Evolutionary conservation across 2,113 vertebrate species (phyloP).

Genomic region (Psephotus haematonotus): DNA sequence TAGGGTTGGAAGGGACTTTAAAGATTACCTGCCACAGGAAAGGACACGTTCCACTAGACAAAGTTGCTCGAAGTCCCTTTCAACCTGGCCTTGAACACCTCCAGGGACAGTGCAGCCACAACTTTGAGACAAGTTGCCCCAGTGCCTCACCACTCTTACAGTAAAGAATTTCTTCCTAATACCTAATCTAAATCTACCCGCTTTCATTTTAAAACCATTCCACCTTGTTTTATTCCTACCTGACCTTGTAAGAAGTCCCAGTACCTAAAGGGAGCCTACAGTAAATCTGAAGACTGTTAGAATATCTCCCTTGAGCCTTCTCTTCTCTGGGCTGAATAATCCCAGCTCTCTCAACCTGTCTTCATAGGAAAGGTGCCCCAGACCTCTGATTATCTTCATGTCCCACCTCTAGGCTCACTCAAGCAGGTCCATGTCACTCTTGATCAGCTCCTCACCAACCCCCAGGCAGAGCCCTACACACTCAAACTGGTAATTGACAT

Average conservation of each 20-base stretch:
- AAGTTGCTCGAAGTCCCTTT: neutral
- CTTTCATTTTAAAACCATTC: neutral
- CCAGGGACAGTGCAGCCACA: neutral
- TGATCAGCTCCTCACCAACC: too few species aligned
- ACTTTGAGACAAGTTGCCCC: neutral
- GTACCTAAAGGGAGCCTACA: neutral
- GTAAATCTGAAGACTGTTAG: neutral
- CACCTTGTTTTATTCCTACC: neutral
- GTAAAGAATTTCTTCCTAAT: neutral
- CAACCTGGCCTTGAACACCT: neutral
- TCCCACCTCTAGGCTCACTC: too few species aligned
- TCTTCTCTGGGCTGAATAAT: neutral
- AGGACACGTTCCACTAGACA: neutral
- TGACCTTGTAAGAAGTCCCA: neutral
- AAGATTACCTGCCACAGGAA: neutral
- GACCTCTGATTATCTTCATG: too few species aligned
- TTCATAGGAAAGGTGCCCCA: too few species aligned
- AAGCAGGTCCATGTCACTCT: too few species aligned
- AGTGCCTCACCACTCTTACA: neutral
- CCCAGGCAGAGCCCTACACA: too few species aligned
- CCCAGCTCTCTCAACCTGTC: neutral
- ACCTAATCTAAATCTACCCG: neutral
- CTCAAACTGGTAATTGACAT: too few species aligned
- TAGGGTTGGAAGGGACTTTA: neutral
- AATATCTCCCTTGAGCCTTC: neutral